These are phyloP conservation scores for Galerucella pusilla DNA, from an alignment of 2,888 invertebrate species.

Conservation along the genomic window DNA sequence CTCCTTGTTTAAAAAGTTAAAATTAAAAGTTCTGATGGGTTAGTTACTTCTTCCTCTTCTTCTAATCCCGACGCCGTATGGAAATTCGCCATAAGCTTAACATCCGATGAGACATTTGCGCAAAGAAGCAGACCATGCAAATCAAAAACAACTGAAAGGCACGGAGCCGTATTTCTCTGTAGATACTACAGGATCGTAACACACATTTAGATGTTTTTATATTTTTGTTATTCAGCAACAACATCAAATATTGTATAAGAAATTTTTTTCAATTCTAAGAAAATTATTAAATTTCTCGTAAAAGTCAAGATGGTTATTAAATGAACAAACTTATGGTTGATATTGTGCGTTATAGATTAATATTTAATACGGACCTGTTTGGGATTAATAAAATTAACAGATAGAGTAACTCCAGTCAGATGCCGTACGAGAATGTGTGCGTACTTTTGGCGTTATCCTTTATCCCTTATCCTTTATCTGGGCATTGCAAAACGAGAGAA, in stretches of 20 bases:
- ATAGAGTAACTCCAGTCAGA: constrained; percentile 60
- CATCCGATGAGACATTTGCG: constrained; percentile 33
- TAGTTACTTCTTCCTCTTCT: constrained; percentile 11
- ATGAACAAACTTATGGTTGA: too few species aligned
- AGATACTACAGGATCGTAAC: not conserved
- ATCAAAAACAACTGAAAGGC: constrained; percentile 36
- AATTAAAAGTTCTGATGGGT: constrained; percentile 17
- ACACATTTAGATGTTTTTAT: not conserved
- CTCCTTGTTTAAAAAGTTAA: constrained; percentile 12
- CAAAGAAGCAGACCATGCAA: constrained; percentile 42
- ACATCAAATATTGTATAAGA: not conserved
- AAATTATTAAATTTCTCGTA: too few species aligned
- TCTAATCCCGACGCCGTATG: constrained; percentile 19
- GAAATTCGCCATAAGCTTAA: constrained; percentile 19
- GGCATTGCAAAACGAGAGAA: constrained; percentile 17
- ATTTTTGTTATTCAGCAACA: too few species aligned
- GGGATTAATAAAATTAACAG: constrained; percentile 64
- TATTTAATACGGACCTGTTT: constrained; percentile 20
- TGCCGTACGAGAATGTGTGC: constrained; percentile 45
- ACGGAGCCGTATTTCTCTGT: constrained; percentile 12
- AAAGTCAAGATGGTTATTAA: too few species aligned
- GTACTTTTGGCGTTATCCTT: constrained; percentile 43
- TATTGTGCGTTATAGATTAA: too few species aligned
- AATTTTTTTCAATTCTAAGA: not conserved
- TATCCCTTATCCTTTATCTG: constrained; percentile 37